Percentiles rank a stretch among this genome's conserved stretches.
These are phyloP conservation scores for Drosophila recens DNA, from an alignment of 2,888 invertebrate genomes.

Conservation along the genomic window DNA sequence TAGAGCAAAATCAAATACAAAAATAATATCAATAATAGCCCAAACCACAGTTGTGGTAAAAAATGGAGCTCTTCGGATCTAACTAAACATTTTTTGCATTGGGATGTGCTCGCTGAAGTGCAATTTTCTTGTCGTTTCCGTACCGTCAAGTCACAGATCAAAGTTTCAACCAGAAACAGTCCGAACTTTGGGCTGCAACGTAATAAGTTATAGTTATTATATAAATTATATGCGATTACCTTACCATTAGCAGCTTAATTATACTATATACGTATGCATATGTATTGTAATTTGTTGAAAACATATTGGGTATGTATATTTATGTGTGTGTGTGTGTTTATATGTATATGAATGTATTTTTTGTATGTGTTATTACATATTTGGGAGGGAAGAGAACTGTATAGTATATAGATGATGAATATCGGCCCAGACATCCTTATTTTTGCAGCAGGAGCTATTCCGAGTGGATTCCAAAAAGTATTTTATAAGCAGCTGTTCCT, in stretches of 20 bases:
- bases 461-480: constrained; percentile 18
- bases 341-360: constrained; percentile 45
- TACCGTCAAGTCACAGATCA: constrained; percentile 13
- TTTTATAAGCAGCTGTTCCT: constrained; percentile 33
- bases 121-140: constrained; percentile 36
- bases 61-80: background rate
- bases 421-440: constrained; percentile 14
- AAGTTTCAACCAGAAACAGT: constrained; percentile 15
- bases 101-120: constrained; percentile 13
- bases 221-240: constrained; percentile 52
- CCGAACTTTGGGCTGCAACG: constrained; percentile 16
- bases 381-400: constrained; percentile 10
- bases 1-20: background rate
- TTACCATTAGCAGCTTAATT: constrained; percentile 62
- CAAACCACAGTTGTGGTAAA: background rate
- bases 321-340: constrained; percentile 17
- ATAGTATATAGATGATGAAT: constrained; percentile 14
- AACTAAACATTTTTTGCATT: background rate
- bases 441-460: constrained; percentile 4
- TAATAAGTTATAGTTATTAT: constrained; percentile 46
- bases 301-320: constrained; percentile 51
- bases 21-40: background rate
- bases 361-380: constrained; percentile 40
- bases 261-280: constrained; percentile 37
- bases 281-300: constrained; percentile 55